Evolutionary conservation across 1,140 invertebrate genomes (phyloP), one percentile per base, ranked within the genome.

Genomic region (Drosophila orosa): DNA sequence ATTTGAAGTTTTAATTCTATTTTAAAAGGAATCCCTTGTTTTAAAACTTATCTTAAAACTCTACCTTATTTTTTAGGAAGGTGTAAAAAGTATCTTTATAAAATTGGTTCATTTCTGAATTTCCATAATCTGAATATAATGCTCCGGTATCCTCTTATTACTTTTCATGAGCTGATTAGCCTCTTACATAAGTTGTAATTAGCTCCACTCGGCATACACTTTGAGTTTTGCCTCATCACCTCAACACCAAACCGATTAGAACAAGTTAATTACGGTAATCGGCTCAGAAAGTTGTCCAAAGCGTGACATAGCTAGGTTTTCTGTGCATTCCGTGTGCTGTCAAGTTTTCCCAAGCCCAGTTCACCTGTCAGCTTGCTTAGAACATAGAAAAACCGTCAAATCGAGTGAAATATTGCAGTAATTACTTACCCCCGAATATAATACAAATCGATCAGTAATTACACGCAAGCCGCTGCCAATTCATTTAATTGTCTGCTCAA

Each of bases 201-300:
- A 54, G 60, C 45, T 42, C 48, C 47, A 17, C 15, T 31, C 31
- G 19, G 17, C 27, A 45, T 12, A 66, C 24, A 39, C 29, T 62
- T 67, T 63, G 9, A 19, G 44, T 63, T 68, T 67, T 37, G 39
- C 61, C 40, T 68, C 62, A 55, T 56, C 67, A 68, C 62, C 25
- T 47, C 31, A 29, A 25, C 50, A n/a, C 4, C 55, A 58, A 71
- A 47, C 42, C 54, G 67, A 71, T 58, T 71, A 71, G 67, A 72
- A 72, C 52, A 71, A 72, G 68, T 72, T 71, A 72, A 72, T 72
- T 71, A 71, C 33, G 29, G 68, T 71, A 72, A 48, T 72, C 52
- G 35, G 66, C 42, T 71, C 66, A 31, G 68, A 47, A 72, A 72
- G 50, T 72, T 72, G 67, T n/a, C 35, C 27, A 35, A 22, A 71